Base-by-base conservation (phyloP, 2,888 invertebrate species). In the Perizoma affinitatum region DNA sequence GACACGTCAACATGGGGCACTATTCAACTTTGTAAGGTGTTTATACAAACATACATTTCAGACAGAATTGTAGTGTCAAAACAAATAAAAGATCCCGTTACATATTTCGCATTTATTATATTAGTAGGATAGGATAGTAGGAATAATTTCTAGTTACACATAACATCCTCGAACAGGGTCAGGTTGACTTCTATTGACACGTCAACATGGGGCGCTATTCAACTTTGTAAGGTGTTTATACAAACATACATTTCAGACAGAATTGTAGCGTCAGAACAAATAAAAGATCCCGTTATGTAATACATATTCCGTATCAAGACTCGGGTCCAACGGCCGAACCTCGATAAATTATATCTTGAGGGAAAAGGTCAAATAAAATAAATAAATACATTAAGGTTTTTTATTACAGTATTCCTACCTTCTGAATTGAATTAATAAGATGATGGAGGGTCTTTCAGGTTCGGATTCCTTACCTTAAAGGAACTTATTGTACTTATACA, bases 351-450 rank as follows among this genome's bases (percentile, higher is more conserved):
- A 60, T 45, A 63, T 45, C 66, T 61, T 41, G 53, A 58, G 42
- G 55, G 53, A 45, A 66, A 63, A 62, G 61, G 53, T 22, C 22
- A 22, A 22, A 58, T 63, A 63, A 41, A 51, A 58, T 63, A 41
- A 51, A 58, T 63, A 58, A 62, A 58, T 63, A 58, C 61, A 66
- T 59, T 63, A 56, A 43, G 58, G 58, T 63, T 63, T 65, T 63
- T 66, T 66, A 66, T 66, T 66, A 63, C 56, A 58, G 53, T 58
- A 57, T 54, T 49, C 10, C 53, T 61, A 55, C 56, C 61, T 61
- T 63, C 58, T 51, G 56, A 46, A 66, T 66, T 50, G 63, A 63
- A 66, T 66, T 66, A 66, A 61, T 66, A 53, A 56, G 49, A 54
- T 63, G 61, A 63, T 59, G 52, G 59, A 63, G 43, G 8, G 41